These are phyloP conservation scores for Drosophila pseudotalamancana DNA, from an alignment of 2,888 invertebrate species.

Conservation along the genomic window DNA sequence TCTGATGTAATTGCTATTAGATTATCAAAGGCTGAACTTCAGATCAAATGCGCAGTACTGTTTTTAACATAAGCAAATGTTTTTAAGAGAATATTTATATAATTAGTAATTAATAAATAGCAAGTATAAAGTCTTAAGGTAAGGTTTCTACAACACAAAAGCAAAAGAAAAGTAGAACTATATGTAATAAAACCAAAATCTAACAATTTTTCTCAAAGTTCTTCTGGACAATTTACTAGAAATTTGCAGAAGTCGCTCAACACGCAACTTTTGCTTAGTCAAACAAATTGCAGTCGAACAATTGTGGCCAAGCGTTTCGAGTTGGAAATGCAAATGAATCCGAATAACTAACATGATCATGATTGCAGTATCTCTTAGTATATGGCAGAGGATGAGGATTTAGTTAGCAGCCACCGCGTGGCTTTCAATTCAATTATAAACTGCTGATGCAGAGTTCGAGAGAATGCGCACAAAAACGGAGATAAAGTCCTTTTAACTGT, in stretches of 20 bases:
- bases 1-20: not conserved
- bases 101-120: too few relatives aligned
- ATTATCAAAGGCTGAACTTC: not conserved
- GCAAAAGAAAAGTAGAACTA: too few relatives aligned
- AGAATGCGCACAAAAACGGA: conserved; percentile 47
- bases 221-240: conserved; percentile 7
- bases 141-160: too few relatives aligned
- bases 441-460: conserved; percentile 65
- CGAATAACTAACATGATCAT: conserved; percentile 61
- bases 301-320: conserved; percentile 45
- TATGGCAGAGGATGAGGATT: not conserved
- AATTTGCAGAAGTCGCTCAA: conserved; percentile 50
- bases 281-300: conserved; percentile 50
- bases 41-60: not conserved
- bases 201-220: not conserved
- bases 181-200: too few relatives aligned
- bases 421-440: conserved; percentile 78
- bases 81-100: too few relatives aligned
- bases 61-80: too few relatives aligned
- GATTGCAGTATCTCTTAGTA: conserved; percentile 32
- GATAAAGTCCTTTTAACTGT: conserved; percentile 29
- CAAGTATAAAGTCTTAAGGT: too few relatives aligned
- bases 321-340: conserved; percentile 64
- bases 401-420: conserved; percentile 36
- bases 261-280: conserved; percentile 45